A percentile compares a stretch with the other conserved stretches of the same genome.
Evolutionary conservation across 2,113 vertebrate genomes (phyloP).

Genomic region (human (Homo sapiens)): DNA sequence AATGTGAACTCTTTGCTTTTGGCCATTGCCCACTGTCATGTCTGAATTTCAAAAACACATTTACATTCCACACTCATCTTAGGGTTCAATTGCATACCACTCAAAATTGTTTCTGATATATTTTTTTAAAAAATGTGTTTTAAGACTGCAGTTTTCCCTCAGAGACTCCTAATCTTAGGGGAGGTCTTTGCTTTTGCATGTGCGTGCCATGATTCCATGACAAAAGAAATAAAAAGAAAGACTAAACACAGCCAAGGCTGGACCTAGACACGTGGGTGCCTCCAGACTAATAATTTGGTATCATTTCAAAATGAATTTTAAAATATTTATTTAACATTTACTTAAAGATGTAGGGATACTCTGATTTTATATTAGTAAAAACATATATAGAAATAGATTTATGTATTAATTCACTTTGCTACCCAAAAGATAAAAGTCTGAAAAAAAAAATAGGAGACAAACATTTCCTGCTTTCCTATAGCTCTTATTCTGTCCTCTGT

Average conservation of each 20-base stretch:
- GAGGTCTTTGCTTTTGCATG: not conserved
- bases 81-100: not conserved
- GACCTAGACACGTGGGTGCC: not conserved
- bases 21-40: not conserved
- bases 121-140: not conserved
- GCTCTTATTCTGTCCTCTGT: not conserved
- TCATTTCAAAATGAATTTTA: slow-evolving; percentile 48
- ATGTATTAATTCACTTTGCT: slow-evolving; percentile 32
- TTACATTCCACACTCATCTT: not conserved
- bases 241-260: slow-evolving; percentile 3
- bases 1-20: not conserved
- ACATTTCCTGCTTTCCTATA: slow-evolving; percentile 31
- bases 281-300: slow-evolving; percentile 25
- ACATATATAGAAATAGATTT: not conserved
- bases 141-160: not conserved
- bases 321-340: slow-evolving; percentile 55
- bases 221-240: slow-evolving; percentile 43
- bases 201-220: not conserved
- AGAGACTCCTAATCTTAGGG: not conserved
- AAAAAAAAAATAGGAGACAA: not conserved
- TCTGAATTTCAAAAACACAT: not conserved
- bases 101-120: not conserved
- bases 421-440: slow-evolving; percentile 4
- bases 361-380: slow-evolving; percentile 54
- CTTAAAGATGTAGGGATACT: not conserved